A percentile compares a stretch with the other conserved stretches of the same genome.
phyloP scores from a whole-genome alignment of 2,113 vertebrate genomes.

The Colius striatus region DNA sequence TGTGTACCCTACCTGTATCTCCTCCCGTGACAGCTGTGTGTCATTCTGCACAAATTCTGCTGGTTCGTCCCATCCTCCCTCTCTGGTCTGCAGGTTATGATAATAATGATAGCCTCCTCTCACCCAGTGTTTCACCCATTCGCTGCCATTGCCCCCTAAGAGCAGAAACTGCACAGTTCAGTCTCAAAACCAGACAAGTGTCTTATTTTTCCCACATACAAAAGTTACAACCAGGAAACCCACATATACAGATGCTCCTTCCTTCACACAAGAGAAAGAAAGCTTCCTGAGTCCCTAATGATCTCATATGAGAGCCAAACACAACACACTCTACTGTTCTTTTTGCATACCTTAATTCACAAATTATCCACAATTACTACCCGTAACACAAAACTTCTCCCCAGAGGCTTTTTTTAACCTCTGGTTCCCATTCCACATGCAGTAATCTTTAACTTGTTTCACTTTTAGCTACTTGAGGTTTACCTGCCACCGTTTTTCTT shows the following conservation, averaged over 20 bases:
- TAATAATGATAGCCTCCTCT: conserved; percentile 96
- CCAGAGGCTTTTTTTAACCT: neutral
- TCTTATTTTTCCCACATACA: neutral
- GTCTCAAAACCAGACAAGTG: neutral
- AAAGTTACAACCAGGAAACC: neutral
- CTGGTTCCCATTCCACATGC: neutral
- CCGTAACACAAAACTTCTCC: neutral
- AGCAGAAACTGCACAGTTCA: neutral
- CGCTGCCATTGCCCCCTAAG: conserved; percentile 86
- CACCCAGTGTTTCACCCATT: conserved; percentile 95
- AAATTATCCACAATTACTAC: neutral
- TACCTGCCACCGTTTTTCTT: conserved; percentile 83
- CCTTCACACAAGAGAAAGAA: neutral
- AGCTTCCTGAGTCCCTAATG: neutral
- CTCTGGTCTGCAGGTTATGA: conserved; percentile 84
- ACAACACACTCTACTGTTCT: neutral
- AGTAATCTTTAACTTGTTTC: neutral
- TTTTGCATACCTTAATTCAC: neutral
- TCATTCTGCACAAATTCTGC: conserved; percentile 85
- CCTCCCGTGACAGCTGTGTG: conserved; percentile 89
- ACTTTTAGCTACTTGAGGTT: neutral
- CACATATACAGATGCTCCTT: neutral
- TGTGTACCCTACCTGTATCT: conserved; percentile 87
- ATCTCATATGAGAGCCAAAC: neutral
- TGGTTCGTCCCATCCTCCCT: conserved; percentile 92